Percentiles rank a stretch among this genome's conserved stretches.
These are phyloP conservation scores for Eupithecia insigniata DNA, from an alignment of 2,888 invertebrate species.

Conservation along the genomic window DNA sequence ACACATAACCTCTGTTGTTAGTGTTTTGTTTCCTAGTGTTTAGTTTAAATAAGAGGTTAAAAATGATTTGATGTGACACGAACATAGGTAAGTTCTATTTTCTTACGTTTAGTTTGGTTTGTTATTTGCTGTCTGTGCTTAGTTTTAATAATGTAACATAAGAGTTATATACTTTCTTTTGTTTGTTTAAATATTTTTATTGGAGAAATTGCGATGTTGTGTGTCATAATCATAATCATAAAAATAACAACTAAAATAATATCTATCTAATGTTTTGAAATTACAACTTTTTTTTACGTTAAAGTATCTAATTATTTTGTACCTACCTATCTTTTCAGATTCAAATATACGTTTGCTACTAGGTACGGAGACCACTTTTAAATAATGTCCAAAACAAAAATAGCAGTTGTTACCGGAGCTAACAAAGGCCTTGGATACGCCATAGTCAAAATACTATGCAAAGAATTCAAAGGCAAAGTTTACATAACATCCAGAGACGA, in stretches of 20 bases:
- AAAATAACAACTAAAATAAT: too few species aligned
- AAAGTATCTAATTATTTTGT: neutral
- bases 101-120: neutral
- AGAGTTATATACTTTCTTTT: neutral
- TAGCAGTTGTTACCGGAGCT: constrained; percentile 86
- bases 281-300: too few species aligned
- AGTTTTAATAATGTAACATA: neutral
- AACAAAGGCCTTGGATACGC: constrained; percentile 90
- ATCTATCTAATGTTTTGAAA: too few species aligned
- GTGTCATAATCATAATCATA: too few species aligned
- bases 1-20: constrained; percentile 3
- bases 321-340: neutral
- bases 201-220: too few species aligned
- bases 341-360: neutral
- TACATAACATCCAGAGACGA: constrained; percentile 88
- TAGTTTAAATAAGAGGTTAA: neutral
- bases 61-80: neutral
- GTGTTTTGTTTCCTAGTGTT: neutral
- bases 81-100: neutral
- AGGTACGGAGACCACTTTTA: neutral
- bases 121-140: neutral
- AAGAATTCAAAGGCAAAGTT: constrained; percentile 86
- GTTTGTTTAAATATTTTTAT: neutral
- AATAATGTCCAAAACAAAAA: constrained; percentile 54
- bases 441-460: constrained; percentile 86